A percentile compares a stretch with the other conserved stretches of the same genome.
phyloP scores from a whole-genome alignment of 2,797 vertebrate genomes.

The Anas georgica region DNA sequence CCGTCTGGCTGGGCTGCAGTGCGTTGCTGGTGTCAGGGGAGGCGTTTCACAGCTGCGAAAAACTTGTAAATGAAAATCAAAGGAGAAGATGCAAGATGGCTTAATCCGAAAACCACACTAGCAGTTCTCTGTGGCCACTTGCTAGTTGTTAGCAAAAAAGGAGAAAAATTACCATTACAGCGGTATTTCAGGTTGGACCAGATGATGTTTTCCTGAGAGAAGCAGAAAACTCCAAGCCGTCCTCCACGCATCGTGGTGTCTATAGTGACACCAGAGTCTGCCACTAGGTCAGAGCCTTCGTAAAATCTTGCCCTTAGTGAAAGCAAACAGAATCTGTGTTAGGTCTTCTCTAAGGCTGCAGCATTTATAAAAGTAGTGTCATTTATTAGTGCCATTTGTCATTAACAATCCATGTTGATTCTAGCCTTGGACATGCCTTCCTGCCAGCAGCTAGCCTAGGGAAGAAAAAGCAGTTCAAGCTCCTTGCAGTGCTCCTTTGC shows the following conservation, averaged over 20 bases:
- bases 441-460: background rate
- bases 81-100: background rate
- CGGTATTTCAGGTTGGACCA: slow-evolving; percentile 99
- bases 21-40: background rate
- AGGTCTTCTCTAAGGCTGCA: background rate
- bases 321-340: slow-evolving; percentile 8
- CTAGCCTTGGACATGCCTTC: background rate
- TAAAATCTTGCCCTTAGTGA: slow-evolving; percentile 90
- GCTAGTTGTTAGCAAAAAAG: background rate
- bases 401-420: background rate
- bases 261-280: slow-evolving; percentile 96
- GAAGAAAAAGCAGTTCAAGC: background rate
- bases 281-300: slow-evolving; percentile 93
- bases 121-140: background rate
- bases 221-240: slow-evolving; percentile 97
- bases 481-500: background rate
- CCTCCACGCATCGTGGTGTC: slow-evolving; percentile 99
- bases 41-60: background rate
- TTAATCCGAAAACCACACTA: background rate
- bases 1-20: background rate
- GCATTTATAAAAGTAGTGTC: background rate
- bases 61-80: background rate
- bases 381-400: background rate
- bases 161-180: slow-evolving; percentile 88
- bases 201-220: slow-evolving; percentile 99